Percentiles rank a stretch among this genome's conserved stretches.
Conservation (phyloP, 2,888 invertebrate species). For the Diabrotica balteata region DNA sequence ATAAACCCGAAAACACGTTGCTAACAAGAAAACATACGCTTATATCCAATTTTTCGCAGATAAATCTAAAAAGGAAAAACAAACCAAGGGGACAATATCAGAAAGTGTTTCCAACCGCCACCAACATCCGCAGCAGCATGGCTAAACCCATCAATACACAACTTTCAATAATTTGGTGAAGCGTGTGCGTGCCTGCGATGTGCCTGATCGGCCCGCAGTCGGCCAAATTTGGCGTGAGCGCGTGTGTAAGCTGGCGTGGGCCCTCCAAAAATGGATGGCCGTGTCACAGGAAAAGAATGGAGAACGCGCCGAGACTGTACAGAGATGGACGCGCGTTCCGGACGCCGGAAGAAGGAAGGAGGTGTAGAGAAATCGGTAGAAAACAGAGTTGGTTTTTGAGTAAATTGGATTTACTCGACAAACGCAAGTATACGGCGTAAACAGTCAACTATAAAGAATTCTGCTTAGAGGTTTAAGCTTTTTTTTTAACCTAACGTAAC, state of each 20-base stretch:
- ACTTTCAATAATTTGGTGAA: slow-evolving; percentile 19
- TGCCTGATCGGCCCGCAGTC: slow-evolving; percentile 15
- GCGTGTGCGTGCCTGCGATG: slow-evolving; percentile 16
- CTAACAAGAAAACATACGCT: not conserved
- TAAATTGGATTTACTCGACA: too few species aligned
- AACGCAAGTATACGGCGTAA: too few species aligned
- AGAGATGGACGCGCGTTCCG: slow-evolving; percentile 39
- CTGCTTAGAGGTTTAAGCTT: too few species aligned
- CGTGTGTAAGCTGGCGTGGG: slow-evolving; percentile 33
- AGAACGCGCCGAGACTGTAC: slow-evolving; percentile 40
- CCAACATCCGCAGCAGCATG: not conserved
- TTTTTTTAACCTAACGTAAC: too few species aligned
- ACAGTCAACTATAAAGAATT: too few species aligned
- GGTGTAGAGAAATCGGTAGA: not conserved
- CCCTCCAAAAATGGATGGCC: slow-evolving; percentile 43
- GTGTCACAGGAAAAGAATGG: slow-evolving; percentile 46
- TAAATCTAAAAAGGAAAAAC: not conserved
- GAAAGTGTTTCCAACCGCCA: not conserved
- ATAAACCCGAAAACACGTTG: not conserved
- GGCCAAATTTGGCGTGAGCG: slow-evolving; percentile 34
- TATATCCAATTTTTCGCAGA: not conserved
- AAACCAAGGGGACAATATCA: slow-evolving; percentile 4
- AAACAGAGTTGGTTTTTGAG: not conserved
- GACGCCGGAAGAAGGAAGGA: not conserved
- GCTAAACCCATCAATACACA: slow-evolving; percentile 11